phyloP scores from a whole-genome alignment of 2,113 vertebrate species.

The Paramormyrops kingsleyae region DNA sequence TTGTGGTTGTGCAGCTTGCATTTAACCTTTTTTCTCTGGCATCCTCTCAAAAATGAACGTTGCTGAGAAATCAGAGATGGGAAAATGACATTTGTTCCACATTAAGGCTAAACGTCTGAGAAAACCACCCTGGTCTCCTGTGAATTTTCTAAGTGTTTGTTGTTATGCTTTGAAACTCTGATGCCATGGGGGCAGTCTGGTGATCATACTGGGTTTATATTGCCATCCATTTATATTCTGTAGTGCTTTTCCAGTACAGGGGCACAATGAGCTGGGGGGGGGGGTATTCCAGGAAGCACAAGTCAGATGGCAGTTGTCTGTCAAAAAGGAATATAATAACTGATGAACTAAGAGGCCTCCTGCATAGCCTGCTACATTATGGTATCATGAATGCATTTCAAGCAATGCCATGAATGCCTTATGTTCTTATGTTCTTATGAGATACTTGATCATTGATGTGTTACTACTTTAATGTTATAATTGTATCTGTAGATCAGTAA shows the following conservation, averaged over 20 bases:
- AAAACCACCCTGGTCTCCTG: neutral
- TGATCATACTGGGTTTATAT: neutral
- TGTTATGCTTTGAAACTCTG: neutral
- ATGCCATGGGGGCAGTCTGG: neutral
- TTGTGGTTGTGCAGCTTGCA: neutral
- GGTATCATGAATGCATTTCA: neutral
- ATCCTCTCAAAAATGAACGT: neutral
- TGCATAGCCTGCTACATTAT: neutral
- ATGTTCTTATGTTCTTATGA: too few relatives aligned
- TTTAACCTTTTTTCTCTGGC: neutral
- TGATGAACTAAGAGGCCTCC: neutral
- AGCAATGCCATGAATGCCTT: neutral
- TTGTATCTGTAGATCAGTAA: neutral
- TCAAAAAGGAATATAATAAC: neutral
- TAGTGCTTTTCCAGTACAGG: neutral
- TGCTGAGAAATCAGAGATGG: neutral
- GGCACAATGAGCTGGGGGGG: neutral
- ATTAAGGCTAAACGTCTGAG: neutral
- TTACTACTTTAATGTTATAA: neutral
- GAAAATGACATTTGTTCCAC: neutral
- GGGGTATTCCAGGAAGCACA: neutral
- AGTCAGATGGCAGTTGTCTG: neutral
- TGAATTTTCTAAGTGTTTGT: neutral
- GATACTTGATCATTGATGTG: neutral
- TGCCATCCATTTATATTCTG: neutral